Conservation (phyloP, 92 coral and sea anemone species). For the Bergia sp. region DNA sequence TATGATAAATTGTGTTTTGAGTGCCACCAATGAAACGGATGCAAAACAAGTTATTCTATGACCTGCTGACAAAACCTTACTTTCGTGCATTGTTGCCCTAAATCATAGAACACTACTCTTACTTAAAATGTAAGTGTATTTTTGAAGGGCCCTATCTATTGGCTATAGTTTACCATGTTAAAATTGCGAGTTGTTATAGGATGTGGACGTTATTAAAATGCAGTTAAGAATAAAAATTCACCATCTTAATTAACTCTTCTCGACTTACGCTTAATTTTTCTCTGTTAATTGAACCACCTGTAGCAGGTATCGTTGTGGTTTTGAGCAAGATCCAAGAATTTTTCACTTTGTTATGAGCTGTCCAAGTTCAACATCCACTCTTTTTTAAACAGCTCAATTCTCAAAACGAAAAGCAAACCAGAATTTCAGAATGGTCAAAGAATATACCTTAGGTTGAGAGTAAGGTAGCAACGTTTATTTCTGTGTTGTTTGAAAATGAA, state of each 20-base stretch:
- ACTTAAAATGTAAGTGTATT: neutral
- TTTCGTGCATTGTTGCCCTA: neutral
- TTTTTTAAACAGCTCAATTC: neutral
- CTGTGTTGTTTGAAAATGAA: neutral
- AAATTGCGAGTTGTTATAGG: too few species aligned
- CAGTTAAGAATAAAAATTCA: too few species aligned
- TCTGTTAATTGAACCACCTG: neutral
- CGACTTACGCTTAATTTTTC: neutral
- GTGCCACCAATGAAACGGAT: neutral
- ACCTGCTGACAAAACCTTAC: neutral
- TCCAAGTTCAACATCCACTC: neutral
- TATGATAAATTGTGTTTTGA: neutral
- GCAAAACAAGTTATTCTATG: neutral
- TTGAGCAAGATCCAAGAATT: neutral
- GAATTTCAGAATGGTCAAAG: neutral
- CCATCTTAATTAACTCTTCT: too few species aligned
- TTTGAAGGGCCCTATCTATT: too few species aligned
- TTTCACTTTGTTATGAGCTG: neutral
- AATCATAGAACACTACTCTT: too few species aligned
- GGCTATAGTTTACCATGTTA: too few species aligned
- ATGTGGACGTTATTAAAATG: too few species aligned
- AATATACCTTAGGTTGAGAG: neutral
- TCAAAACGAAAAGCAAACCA: neutral
- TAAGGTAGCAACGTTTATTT: neutral
- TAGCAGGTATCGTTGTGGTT: neutral